These are phyloP conservation scores for Volucella bombylans DNA, from an alignment of 2,888 invertebrate genomes.

Conservation along the genomic window DNA sequence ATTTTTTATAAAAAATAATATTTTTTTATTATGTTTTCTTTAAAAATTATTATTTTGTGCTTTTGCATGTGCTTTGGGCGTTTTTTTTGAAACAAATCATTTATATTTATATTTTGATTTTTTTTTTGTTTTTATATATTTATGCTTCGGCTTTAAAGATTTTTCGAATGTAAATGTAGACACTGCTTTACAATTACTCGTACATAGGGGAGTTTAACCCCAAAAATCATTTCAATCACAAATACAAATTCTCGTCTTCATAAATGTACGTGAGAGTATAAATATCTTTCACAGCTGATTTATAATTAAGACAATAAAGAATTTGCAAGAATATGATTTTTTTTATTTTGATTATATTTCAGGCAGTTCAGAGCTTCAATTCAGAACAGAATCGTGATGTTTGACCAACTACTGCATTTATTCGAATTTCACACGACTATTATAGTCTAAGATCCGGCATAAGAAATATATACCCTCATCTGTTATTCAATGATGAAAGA, in stretches of 20 bases:
- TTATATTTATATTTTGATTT: slow-evolving; percentile 37
- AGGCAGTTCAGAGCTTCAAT: too few species aligned
- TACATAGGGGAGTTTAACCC: slow-evolving; percentile 17
- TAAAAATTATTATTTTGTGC: slow-evolving; percentile 42
- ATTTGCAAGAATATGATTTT: slow-evolving; percentile 21
- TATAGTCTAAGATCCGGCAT: too few species aligned
- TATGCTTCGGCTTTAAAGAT: slow-evolving; percentile 46
- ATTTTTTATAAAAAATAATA: too few species aligned
- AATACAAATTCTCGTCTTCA: slow-evolving; percentile 25
- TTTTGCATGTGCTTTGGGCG: slow-evolving; percentile 61
- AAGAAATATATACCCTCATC: too few species aligned
- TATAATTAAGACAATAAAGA: slow-evolving; percentile 48
- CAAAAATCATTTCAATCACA: slow-evolving; percentile 28
- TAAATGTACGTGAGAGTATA: not conserved
- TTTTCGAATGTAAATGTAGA: slow-evolving; percentile 19
- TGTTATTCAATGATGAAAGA: too few species aligned
- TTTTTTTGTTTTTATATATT: slow-evolving; percentile 42
- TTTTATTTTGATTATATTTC: slow-evolving; percentile 3
- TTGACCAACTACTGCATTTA: too few species aligned
- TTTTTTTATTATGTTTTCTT: slow-evolving; percentile 26
- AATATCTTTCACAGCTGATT: slow-evolving; percentile 41
- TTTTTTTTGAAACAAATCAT: slow-evolving; percentile 30
- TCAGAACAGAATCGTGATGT: too few species aligned
- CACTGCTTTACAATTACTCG: slow-evolving; percentile 11
- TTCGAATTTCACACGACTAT: too few species aligned